A percentile compares a stretch with the other conserved stretches of the same genome.
Evolutionary conservation across 2,888 invertebrate genomes (phyloP).

Genomic region (Rutpela maculata): DNA sequence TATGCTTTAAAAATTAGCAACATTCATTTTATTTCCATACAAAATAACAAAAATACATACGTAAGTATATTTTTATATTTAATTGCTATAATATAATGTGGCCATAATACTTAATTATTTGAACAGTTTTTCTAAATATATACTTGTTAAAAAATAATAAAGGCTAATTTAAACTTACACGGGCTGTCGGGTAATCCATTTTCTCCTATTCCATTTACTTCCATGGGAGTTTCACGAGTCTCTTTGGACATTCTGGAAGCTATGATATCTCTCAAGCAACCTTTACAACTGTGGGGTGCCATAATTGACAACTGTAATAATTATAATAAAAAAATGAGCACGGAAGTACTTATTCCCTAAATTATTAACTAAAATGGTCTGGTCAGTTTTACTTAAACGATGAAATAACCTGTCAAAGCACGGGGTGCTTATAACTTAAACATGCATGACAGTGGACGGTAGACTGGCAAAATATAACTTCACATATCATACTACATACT

Average conservation of each 20-base stretch:
- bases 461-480: conserved; percentile 2
- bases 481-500: conserved; percentile 20
- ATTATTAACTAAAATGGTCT: background rate
- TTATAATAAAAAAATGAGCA: background rate
- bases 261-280: conserved; percentile 70
- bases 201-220: conserved; percentile 63
- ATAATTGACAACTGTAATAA: conserved; percentile 64
- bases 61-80: background rate
- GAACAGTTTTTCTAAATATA: too few species aligned
- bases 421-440: conserved; percentile 16
- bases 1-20: too few species aligned
- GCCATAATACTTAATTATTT: too few species aligned
- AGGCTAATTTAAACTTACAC: conserved; percentile 63
- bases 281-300: conserved; percentile 77
- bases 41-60: background rate
- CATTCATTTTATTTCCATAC: too few species aligned
- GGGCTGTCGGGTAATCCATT: conserved; percentile 62
- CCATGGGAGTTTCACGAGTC: conserved; percentile 61
- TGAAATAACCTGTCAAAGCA: conserved; percentile 14
- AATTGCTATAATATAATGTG: too few species aligned
- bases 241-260: conserved; percentile 67
- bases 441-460: conserved; percentile 13
- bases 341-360: background rate
- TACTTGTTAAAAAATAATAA: too few species aligned
- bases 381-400: background rate